Base-by-base conservation (phyloP, 2,888 invertebrate species). In the Drosophila neotestacea region DNA sequence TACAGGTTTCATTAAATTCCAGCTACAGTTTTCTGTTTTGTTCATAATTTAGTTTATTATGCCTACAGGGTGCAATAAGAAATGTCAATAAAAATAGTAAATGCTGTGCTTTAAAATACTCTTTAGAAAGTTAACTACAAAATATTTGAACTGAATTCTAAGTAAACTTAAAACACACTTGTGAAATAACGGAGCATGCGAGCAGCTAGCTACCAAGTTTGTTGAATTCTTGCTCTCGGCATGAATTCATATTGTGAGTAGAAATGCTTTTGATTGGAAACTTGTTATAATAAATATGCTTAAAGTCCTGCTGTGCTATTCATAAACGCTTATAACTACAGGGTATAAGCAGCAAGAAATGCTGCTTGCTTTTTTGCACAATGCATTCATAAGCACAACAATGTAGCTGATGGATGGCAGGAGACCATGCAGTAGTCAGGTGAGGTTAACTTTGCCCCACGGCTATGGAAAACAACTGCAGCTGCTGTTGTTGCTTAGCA, bases 341-440 rank as follows among this genome's bases (percentile, higher is more conserved):
- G 70, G 60, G 70, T 62, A 73, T 50, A 34, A 13, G 60, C 47
- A 27, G 51, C 51, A 69, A 48, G 64, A 50, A 44, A 22, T 61
- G 64, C 69, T 64, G 42, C 34, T 69, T 58, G 36, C 22, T 27
- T 56, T 56, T 3, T 46, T 50, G 9, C 63, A 65, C 62, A 68
- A 54, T 69, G 74, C 77, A 78, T 78, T 78, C 78, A 78, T 71
- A 75, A 71, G 50, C 38, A 58, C 51, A 63, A 67, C 58, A 73
- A 70, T 64, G 73, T 48, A 65, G 28, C n/a, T 6, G 41, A 36
- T 6, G 11, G 42, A 22, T 34, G 42, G n/a, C 28, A 11, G 7
- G 27, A 36, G 32, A 6, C 11, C n/a, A 28, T 42, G 63, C 42
- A 28, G 16, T 22, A 61, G 69, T 38, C 73, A 51, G 63, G 39